A percentile compares a stretch with the other conserved stretches of the same genome.
Evolutionary conservation across 2,888 invertebrate species (phyloP).

Genomic region (Coenonympha glycerion): DNA sequence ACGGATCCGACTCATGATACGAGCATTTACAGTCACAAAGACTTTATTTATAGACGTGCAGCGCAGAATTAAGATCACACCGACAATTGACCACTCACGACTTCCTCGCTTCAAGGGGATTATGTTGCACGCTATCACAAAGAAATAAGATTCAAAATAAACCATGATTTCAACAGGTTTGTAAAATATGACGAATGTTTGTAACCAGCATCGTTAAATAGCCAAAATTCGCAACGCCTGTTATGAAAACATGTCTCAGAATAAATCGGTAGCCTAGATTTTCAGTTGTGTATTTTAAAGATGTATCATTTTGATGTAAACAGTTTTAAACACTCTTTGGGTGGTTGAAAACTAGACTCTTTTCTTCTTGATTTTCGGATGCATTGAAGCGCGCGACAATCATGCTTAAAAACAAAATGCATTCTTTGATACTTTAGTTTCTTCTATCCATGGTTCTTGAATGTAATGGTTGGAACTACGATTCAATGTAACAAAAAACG

Average conservation of each 20-base stretch:
- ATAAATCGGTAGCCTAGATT: too few relatives aligned
- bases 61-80: constrained; percentile 21
- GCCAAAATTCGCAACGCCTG: constrained; percentile 22
- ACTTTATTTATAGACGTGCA: constrained; percentile 27
- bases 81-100: constrained; percentile 28
- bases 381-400: too few relatives aligned
- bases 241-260: constrained; percentile 25
- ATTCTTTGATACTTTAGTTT: too few relatives aligned
- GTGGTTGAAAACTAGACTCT: too few relatives aligned
- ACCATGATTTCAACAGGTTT: constrained; percentile 14
- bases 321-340: too few relatives aligned
- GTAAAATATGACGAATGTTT: constrained; percentile 25
- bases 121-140: constrained; percentile 8
- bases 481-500: too few relatives aligned
- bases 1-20: neutral
- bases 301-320: too few relatives aligned
- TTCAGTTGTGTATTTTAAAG: too few relatives aligned
- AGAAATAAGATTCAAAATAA: constrained; percentile 8
- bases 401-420: too few relatives aligned
- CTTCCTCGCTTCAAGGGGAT: constrained; percentile 12
- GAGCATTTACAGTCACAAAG: constrained; percentile 15
- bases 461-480: too few relatives aligned
- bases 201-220: constrained; percentile 22
- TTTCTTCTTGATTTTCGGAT: too few relatives aligned
- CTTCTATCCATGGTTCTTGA: too few relatives aligned